Evolutionary conservation across 1,140 invertebrate genomes (phyloP).

Genomic region (Acromyrmex heyeri): DNA sequence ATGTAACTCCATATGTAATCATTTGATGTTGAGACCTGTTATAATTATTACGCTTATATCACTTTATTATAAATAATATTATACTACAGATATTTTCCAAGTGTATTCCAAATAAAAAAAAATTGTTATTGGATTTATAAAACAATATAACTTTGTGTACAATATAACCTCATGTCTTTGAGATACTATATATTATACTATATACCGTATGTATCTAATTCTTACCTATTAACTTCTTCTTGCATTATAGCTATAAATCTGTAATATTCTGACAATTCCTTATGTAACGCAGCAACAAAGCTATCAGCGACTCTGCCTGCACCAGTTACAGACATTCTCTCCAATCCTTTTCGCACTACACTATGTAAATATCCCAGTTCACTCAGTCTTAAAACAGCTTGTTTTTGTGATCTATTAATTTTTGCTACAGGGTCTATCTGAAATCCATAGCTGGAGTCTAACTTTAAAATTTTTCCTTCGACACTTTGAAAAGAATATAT

Average conservation of each 20-base stretch:
- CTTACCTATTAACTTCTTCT: constrained; percentile 89
- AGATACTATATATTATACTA: neutral
- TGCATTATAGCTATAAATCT: constrained; percentile 95
- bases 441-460: constrained; percentile 90
- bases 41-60: neutral
- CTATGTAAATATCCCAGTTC: constrained; percentile 96
- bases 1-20: constrained; percentile 88
- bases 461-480: constrained; percentile 91
- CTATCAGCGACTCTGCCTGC: constrained; percentile 94
- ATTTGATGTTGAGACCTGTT: constrained; percentile 82
- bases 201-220: neutral
- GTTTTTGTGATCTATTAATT: constrained; percentile 82
- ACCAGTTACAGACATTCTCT: constrained; percentile 88
- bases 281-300: constrained; percentile 93
- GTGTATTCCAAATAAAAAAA: neutral
- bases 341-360: constrained; percentile 90
- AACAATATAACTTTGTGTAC: neutral
- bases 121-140: neutral
- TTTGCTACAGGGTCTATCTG: constrained; percentile 89
- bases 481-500: constrained; percentile 94
- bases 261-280: constrained; percentile 95
- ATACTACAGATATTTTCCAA: neutral
- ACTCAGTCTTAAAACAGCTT: constrained; percentile 90
- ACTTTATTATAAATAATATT: constrained; percentile 21
- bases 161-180: neutral